Evolutionary conservation across 1,140 invertebrate species (phyloP), one percentile per base, ranked within the genome.

Genomic region (Eciton burchellii): DNA sequence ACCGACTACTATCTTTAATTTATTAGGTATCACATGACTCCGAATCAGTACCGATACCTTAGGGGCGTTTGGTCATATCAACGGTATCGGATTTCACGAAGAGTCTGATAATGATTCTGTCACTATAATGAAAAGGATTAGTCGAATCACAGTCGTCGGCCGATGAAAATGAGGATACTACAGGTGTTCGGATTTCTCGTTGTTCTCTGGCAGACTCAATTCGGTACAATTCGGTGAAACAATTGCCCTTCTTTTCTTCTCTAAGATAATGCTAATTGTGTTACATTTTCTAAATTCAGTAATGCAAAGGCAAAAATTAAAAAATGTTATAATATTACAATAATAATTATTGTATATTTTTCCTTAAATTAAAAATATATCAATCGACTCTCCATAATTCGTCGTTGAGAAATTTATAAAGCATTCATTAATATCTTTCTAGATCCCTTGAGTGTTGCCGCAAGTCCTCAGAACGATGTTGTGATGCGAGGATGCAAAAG

Each of bases 361-460:
- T 6, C 2, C 19, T 16, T 29, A 16, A 0, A 35, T 21, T 54
- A 41, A 72, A 71, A 16, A 41, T 21, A 41, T 21, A 60, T 21
- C 5, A 1, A 21, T 21, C 1, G 47, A 16, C 29, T 54, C 1
- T 66, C n/a, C n/a, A 72, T 9, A 19, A 21, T 43, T 19, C 62
- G 45, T 71, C 21, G 41, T 21, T 74, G 47, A 16, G 26, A 49
- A 26, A 0, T 29, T 45, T 8, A 43, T 45, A 19, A 57, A 47
- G 47, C 9, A 26, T 49, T 14, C 41, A 43, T 24, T n/a, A 24
- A 24, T 49, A 3, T 6, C 11, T 12, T 21, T 26, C 35, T 47
- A 26, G 16, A 89, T 91, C 12, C 35, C 83, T 0, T 35, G 83
- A 0, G 8, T 85, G 8, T 91, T 95, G 52, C 95, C 95, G 0